phyloP scores from a whole-genome alignment of 1,140 invertebrate genomes.

The Zaprionus lachaisei region DNA sequence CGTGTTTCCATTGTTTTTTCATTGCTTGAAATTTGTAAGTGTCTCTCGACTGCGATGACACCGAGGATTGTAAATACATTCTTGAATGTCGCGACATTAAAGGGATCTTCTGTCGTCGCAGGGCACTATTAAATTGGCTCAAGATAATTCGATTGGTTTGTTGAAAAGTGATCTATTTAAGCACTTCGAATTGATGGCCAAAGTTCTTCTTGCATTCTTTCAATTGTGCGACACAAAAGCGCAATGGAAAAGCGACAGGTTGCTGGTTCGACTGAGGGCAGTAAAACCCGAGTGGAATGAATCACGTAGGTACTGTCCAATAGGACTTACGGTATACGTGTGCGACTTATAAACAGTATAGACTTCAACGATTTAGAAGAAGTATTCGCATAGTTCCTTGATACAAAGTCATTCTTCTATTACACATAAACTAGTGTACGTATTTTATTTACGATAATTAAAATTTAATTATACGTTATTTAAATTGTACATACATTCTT shows the following conservation, averaged over 20 bases:
- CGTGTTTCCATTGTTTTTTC: slow-evolving; percentile 54
- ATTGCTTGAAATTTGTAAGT: slow-evolving; percentile 51
- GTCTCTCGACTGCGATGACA: slow-evolving; percentile 40
- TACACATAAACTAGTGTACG: too few species aligned
- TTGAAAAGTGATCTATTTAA: slow-evolving; percentile 28
- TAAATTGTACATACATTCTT: too few species aligned
- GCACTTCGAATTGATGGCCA: slow-evolving; percentile 27
- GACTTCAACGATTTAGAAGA: too few species aligned
- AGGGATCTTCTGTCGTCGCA: slow-evolving; percentile 19
- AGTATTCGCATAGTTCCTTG: too few species aligned
- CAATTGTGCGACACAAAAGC: slow-evolving; percentile 4
- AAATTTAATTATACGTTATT: too few species aligned
- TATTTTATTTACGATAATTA: too few species aligned
- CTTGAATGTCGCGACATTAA: slow-evolving; percentile 21
- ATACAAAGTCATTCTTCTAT: too few species aligned
- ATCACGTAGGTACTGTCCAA: too few species aligned
- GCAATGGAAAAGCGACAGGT: slow-evolving; percentile 1
- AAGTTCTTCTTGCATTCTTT: slow-evolving; percentile 14
- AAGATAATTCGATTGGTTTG: slow-evolving; percentile 38
- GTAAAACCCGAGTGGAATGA: too few species aligned
- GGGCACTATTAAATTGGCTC: slow-evolving; percentile 38
- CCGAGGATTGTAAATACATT: slow-evolving; percentile 31
- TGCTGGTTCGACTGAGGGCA: background rate
- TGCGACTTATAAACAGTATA: background rate
- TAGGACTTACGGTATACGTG: background rate